A percentile compares a stretch with the other conserved stretches of the same genome.
Conservation (phyloP, 2,113 vertebrate genomes). For the Odocoileus hemionus region DNA sequence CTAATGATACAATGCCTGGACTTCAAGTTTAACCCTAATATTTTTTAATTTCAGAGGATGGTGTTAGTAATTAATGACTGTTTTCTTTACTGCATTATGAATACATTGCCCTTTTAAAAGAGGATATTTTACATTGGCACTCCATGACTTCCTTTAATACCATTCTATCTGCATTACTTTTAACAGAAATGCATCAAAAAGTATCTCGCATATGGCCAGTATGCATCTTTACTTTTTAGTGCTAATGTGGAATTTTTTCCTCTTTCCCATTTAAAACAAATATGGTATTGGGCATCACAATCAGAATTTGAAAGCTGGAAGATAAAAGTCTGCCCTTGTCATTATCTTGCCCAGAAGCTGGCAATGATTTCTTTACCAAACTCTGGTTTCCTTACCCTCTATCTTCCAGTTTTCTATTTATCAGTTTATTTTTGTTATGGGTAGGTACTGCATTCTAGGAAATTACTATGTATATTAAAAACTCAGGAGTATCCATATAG, state of each 20-base stretch:
- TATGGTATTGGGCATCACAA: background rate
- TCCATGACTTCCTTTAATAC: background rate
- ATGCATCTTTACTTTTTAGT: background rate
- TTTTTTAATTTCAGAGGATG: background rate
- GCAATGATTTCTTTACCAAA: background rate
- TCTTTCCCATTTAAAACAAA: background rate
- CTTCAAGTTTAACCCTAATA: background rate
- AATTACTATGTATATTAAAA: conserved; percentile 17
- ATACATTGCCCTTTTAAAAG: background rate
- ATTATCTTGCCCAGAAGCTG: background rate
- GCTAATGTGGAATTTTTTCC: background rate
- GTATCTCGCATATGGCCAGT: background rate
- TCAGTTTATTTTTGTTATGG: conserved; percentile 14
- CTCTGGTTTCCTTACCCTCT: background rate
- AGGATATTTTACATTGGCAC: background rate
- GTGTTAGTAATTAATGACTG: background rate
- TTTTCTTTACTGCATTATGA: background rate
- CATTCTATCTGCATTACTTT: background rate
- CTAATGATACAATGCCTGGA: background rate
- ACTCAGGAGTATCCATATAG: background rate
- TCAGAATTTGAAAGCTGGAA: background rate
- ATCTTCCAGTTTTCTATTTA: background rate
- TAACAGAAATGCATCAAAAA: background rate
- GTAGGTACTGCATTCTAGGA: background rate
- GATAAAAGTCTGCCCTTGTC: background rate